Percentiles rank a stretch among this genome's conserved stretches.
phyloP scores from a whole-genome alignment of 2,113 vertebrate species.

The Hyaena hyaena region DNA sequence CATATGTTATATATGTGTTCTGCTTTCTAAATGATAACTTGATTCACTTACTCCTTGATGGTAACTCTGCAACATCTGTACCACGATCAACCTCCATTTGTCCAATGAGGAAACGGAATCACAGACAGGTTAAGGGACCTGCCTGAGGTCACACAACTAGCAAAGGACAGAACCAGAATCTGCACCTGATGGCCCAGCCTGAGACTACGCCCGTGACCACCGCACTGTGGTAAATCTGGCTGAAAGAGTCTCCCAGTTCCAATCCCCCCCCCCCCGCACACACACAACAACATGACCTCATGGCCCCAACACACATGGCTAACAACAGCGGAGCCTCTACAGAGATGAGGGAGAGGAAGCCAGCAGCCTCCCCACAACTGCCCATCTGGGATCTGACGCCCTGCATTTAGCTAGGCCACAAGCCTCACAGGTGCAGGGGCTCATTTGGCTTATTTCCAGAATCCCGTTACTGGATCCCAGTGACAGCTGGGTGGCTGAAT shows the following conservation, averaged over 20 bases:
- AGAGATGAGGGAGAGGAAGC: neutral
- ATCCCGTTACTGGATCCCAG: too few relatives aligned
- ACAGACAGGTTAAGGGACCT: neutral
- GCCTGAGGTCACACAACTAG: neutral
- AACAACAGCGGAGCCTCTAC: neutral
- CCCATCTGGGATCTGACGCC: neutral
- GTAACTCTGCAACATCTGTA: neutral
- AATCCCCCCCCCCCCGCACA: accelerated
- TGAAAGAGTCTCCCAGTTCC: neutral
- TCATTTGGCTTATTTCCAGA: neutral
- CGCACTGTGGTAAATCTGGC: neutral
- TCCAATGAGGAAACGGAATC: neutral
- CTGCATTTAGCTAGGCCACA: accelerated
- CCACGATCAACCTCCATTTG: neutral
- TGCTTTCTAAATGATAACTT: neutral
- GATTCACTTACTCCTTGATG: neutral
- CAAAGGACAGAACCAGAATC: neutral
- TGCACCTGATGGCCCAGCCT: neutral
- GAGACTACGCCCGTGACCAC: too few relatives aligned
- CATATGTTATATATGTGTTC: neutral
- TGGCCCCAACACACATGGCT: neutral
- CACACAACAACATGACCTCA: neutral
- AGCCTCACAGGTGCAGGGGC: neutral
- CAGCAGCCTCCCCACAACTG: neutral
- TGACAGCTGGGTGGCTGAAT: too few relatives aligned